A percentile compares a stretch with the other conserved stretches of the same genome.
These are phyloP conservation scores for Apodemia hepburni DNA, from an alignment of 2,888 invertebrate species.

Conservation along the genomic window DNA sequence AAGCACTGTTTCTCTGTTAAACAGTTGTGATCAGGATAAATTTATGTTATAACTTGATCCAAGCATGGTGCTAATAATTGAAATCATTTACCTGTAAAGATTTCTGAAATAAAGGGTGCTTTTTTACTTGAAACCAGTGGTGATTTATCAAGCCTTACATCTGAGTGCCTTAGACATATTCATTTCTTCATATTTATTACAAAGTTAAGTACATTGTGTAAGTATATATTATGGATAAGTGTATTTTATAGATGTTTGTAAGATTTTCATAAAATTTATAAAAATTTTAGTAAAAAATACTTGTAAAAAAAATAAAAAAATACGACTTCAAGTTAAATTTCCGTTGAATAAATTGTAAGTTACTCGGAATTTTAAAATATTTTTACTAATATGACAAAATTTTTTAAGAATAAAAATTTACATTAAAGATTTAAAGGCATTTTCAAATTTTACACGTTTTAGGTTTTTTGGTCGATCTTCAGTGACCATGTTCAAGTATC, in stretches of 20 bases:
- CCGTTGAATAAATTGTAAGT: too few species aligned
- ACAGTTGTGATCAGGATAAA: neutral
- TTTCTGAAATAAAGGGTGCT: neutral
- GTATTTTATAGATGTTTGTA: neutral
- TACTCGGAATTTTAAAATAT: too few species aligned
- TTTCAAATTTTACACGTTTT: too few species aligned
- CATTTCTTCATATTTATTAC: constrained; percentile 6
- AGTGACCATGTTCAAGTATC: too few species aligned
- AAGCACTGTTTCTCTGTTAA: neutral
- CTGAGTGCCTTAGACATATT: neutral
- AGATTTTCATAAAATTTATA: neutral
- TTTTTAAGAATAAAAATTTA: too few species aligned
- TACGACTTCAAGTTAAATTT: too few species aligned
- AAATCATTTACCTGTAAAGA: neutral
- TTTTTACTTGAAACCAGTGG: neutral
- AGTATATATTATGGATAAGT: constrained; percentile 4
- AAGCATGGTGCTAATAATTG: constrained; percentile 1
- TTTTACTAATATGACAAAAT: too few species aligned
- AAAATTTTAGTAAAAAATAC: neutral
- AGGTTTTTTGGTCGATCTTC: too few species aligned
- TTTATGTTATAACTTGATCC: neutral
- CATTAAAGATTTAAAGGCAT: too few species aligned
- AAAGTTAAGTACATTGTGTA: constrained; percentile 9
- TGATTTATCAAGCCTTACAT: neutral
- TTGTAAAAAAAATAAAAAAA: neutral